These are phyloP conservation scores for Matsumyia berberina DNA, from an alignment of 2,888 invertebrate species.

Conservation along the genomic window DNA sequence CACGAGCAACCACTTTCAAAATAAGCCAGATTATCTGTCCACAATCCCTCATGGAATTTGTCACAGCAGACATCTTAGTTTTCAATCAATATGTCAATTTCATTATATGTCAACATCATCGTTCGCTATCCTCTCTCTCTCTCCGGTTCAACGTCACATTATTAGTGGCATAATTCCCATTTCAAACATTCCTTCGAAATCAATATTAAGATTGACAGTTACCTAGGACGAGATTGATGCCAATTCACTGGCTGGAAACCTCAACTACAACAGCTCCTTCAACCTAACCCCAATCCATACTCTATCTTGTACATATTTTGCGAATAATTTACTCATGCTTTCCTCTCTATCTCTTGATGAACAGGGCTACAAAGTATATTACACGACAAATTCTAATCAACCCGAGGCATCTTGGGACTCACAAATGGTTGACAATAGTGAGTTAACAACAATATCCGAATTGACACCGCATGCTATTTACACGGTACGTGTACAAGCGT, in stretches of 20 bases:
- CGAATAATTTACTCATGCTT: constrained; percentile 59
- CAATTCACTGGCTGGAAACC: constrained; percentile 8
- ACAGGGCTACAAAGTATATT: constrained; percentile 98
- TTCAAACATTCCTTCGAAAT: constrained; percentile 21
- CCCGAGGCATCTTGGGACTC: constrained; percentile 96
- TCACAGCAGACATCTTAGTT: constrained; percentile 65
- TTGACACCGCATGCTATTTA: constrained; percentile 96
- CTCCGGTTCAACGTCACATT: constrained; percentile 5
- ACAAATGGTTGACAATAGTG: constrained; percentile 96
- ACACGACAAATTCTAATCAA: constrained; percentile 94
- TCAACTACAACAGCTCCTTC: constrained; percentile 6
- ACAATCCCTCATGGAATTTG: constrained; percentile 65
- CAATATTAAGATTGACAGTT: constrained; percentile 62
- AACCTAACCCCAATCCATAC: constrained; percentile 41
- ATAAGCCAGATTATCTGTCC: constrained; percentile 59
- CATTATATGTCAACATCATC: constrained; percentile 58
- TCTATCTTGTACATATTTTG: constrained; percentile 18
- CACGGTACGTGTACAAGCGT: constrained; percentile 96
- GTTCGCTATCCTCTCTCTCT: background rate
- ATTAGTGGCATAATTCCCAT: constrained; percentile 56
- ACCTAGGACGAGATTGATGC: constrained; percentile 5
- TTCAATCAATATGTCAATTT: constrained; percentile 75
- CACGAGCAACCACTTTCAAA: constrained; percentile 30
- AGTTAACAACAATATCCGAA: constrained; percentile 96
- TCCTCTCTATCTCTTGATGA: constrained; percentile 13